Base-by-base conservation (phyloP, 2,888 invertebrate genomes). In the Synanthedon myopaeformis region DNA sequence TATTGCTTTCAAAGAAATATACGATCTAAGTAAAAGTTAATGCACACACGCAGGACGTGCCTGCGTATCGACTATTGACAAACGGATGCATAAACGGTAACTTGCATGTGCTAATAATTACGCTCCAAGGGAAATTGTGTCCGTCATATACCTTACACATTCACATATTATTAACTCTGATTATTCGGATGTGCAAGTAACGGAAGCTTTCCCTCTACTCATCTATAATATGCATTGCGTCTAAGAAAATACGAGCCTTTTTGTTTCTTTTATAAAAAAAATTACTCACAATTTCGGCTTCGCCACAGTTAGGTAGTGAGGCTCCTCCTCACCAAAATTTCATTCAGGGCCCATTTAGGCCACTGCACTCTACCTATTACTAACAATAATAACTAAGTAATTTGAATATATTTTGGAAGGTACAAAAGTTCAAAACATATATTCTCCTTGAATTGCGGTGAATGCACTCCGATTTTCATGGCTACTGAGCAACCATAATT, bases 401-500 rank as follows among this genome's bases (percentile, higher is more conserved):
- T 35, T 35, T 35, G 35, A 35, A 35, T 35, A 35, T 35, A 35
- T 35, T 35, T 35, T 3, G 6, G 42, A 13, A 45, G 2, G 6
- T 45, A 51, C 41, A 54, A 35, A 35, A 53, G 57, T 58, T 59
- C 56, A 61, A 54, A 58, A 57, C 55, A 56, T 58, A 56, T 58
- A 55, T 35, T 42, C 53, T 54, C 49, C 60, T 62, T 58, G 58
- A 59, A 63, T 62, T 55, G 59, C 69, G 69, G 67, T 69, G 60
- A 61, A 63, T 60, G 69, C 67, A 70, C 76, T 69, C 54, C 52
- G 59, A 62, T 72, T 77, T 64, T 67, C 82, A 81, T 82, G 82
- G 76, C 56, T 61, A 55, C 57, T 75, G 81, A 65, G 62, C 80
- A 73, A 61, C 60, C 62, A 72, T 79, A 79, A 82, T 82, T 82